phyloP scores from a whole-genome alignment of 2,797 vertebrate genomes.

The Cossypha caffra region DNA sequence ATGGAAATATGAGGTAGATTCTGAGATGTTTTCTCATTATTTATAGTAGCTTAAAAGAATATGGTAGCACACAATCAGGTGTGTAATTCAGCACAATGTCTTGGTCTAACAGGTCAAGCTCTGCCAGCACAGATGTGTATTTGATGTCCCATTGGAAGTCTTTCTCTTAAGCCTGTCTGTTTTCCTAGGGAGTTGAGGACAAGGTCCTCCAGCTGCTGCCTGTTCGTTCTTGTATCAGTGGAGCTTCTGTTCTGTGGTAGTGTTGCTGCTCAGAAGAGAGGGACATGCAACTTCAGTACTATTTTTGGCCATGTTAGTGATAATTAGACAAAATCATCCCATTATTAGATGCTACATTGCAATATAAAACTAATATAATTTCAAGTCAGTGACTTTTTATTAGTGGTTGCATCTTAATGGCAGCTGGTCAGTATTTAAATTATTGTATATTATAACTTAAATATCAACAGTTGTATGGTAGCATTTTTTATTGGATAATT shows the following conservation, averaged over 20 bases:
- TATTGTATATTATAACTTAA: not conserved
- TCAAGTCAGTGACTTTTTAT: not conserved
- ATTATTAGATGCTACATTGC: not conserved
- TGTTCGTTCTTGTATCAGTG: not conserved
- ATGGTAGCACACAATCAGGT: not conserved
- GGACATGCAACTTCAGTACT: rapidly evolving
- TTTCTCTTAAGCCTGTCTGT: not conserved
- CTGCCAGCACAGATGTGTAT: not conserved
- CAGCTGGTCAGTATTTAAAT: not conserved
- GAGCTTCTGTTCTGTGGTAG: not conserved
- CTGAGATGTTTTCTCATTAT: not conserved
- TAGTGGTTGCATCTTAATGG: not conserved
- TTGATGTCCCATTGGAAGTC: not conserved
- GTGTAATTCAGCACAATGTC: not conserved
- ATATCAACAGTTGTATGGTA: not conserved
- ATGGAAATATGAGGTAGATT: not conserved
- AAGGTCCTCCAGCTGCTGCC: not conserved
- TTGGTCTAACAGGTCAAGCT: not conserved
- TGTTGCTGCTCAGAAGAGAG: not conserved
- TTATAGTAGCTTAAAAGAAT: not conserved
- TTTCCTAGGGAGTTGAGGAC: not conserved
- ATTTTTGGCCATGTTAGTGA: not conserved
- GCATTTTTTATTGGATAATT: not conserved
- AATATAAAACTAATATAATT: not conserved
- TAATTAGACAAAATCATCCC: not conserved